phyloP scores from a whole-genome alignment of 2,113 vertebrate species.

The Mustela nigripes region DNA sequence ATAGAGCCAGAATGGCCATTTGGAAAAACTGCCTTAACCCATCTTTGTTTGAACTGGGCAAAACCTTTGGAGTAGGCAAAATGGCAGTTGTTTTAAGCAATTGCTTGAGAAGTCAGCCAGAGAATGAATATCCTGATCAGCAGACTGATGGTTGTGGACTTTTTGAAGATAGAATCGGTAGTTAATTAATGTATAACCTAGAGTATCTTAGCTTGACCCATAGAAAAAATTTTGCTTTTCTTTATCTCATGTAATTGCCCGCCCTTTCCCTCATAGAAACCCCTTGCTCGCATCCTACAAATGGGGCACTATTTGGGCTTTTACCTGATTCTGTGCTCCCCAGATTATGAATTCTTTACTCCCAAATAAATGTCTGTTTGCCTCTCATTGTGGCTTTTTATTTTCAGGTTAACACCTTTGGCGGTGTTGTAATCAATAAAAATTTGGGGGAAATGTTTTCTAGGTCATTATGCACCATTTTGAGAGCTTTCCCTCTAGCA shows the following conservation, averaged over 20 bases:
- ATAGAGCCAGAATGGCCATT: not conserved
- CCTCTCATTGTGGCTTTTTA: not conserved
- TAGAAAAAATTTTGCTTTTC: not conserved
- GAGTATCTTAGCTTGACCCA: not conserved
- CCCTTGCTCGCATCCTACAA: not conserved
- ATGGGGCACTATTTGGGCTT: not conserved
- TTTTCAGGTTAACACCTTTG: not conserved
- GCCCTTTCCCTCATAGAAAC: not conserved
- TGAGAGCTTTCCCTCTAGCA: constrained; percentile 1
- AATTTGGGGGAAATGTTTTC: not conserved
- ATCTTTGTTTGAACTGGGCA: not conserved
- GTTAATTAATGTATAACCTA: not conserved
- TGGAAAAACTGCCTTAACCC: not conserved
- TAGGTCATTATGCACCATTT: not conserved
- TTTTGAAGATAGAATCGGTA: not conserved
- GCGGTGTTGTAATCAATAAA: not conserved
- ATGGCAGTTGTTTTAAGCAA: not conserved
- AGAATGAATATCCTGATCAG: not conserved
- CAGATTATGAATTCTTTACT: not conserved
- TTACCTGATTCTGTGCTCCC: not conserved
- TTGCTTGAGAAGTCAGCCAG: not conserved
- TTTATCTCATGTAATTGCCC: not conserved
- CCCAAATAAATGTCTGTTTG: not conserved
- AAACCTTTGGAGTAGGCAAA: not conserved
- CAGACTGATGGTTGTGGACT: not conserved